Evolutionary conservation across 2,113 vertebrate genomes (phyloP).

Genomic region (Corydoras sp.): DNA sequence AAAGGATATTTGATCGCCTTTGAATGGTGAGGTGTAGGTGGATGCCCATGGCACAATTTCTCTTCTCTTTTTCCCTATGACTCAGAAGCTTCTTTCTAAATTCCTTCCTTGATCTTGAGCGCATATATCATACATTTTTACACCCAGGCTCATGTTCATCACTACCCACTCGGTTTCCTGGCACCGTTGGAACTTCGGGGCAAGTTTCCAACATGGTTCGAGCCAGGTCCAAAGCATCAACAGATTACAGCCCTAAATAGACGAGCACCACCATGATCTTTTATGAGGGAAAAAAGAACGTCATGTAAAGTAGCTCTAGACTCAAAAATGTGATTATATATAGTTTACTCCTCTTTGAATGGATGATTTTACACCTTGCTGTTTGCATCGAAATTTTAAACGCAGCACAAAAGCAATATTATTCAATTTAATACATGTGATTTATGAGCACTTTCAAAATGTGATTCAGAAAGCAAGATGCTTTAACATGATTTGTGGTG

Average conservation of each 20-base stretch:
- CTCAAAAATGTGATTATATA: no score
- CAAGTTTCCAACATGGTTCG: slow-evolving; percentile 30
- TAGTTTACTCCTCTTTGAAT: no score
- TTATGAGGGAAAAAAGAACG: neutral
- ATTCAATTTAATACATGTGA: no score
- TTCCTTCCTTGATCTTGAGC: slow-evolving; percentile 35
- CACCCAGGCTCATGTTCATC: slow-evolving; percentile 37
- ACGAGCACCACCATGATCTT: neutral
- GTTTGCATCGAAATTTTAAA: no score
- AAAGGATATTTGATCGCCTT: slow-evolving; percentile 40
- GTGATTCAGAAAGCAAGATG: no score
- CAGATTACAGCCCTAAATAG: slow-evolving; percentile 21
- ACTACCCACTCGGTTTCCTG: slow-evolving; percentile 31
- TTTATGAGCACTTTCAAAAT: no score
- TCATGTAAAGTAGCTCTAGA: neutral
- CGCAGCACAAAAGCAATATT: no score
- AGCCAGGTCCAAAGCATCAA: slow-evolving; percentile 26
- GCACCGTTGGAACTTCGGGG: slow-evolving; percentile 25
- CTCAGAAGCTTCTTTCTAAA: slow-evolving; percentile 25
- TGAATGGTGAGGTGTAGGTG: slow-evolving; percentile 43
- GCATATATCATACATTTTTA: slow-evolving; percentile 38
- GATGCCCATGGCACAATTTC: slow-evolving; percentile 36
- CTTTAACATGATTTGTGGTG: no score
- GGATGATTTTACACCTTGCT: no score
- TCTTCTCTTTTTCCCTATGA: slow-evolving; percentile 10